Evolutionary conservation across 1,140 invertebrate species (phyloP).

Genomic region (Meloidogyne chitwoodi): DNA sequence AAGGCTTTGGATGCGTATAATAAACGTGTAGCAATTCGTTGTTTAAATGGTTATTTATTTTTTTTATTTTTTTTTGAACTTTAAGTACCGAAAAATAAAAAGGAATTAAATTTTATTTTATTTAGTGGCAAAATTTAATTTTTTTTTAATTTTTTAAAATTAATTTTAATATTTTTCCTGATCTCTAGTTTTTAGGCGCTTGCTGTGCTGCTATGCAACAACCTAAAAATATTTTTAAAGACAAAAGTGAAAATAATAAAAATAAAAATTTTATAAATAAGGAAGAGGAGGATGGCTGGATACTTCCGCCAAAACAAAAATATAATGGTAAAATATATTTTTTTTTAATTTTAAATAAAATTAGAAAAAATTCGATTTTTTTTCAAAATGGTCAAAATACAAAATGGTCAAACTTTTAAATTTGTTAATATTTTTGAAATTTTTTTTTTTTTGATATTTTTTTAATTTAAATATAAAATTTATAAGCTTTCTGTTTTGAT

Average conservation of each 20-base stretch:
- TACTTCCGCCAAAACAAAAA: neutral
- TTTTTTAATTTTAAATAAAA: too few species aligned
- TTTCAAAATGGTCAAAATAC: too few species aligned
- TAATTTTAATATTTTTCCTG: too few species aligned
- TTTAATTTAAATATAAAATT: neutral
- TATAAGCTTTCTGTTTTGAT: neutral
- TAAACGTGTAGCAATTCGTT: neutral
- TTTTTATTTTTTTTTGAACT: too few species aligned
- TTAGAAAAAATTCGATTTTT: too few species aligned
- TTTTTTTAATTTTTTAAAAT: too few species aligned
- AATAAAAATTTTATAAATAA: neutral
- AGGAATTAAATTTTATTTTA: too few species aligned
- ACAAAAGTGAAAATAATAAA: neutral
- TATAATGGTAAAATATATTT: neutral
- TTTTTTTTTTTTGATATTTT: too few species aligned
- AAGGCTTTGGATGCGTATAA: neutral
- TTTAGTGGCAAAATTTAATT: too few species aligned
- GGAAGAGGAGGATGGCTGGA: neutral
- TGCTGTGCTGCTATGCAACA: neutral
- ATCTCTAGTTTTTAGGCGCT: neutral
- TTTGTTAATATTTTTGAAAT: too few species aligned
- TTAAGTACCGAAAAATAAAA: too few species aligned
- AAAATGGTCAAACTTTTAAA: too few species aligned
- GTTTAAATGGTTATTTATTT: neutral
- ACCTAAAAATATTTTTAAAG: neutral